Evolutionary conservation across 2,113 vertebrate species (phyloP).

Genomic region (Anarrhichthys ocellatus): DNA sequence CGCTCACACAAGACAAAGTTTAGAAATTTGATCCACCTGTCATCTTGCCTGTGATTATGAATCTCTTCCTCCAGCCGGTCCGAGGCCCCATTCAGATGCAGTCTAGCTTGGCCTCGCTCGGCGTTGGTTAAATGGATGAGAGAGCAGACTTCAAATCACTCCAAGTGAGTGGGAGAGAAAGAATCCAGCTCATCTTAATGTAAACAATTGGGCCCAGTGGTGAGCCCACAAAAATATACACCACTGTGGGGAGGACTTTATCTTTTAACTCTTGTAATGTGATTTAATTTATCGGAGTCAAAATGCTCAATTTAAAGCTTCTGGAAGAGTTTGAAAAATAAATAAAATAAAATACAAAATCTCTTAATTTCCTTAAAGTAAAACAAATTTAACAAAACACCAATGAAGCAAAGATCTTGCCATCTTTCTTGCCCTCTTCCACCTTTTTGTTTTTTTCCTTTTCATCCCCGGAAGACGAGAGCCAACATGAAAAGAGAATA

Average conservation of each 20-base stretch:
- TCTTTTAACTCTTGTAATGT: constrained; percentile 31
- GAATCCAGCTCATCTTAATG: constrained; percentile 72
- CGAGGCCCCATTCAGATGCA: constrained; percentile 71
- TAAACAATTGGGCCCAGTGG: constrained; percentile 65
- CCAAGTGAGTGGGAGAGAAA: constrained; percentile 47
- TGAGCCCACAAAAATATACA: constrained; percentile 62
- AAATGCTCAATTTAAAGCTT: constrained; percentile 21
- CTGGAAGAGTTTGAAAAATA: too few relatives aligned
- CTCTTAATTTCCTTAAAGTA: background rate
- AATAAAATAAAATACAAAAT: background rate
- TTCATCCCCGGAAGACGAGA: constrained; percentile 47
- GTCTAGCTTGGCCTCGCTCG: constrained; percentile 66
- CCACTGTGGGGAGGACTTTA: background rate
- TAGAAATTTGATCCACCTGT: constrained; percentile 84
- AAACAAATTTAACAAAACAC: constrained; percentile 11
- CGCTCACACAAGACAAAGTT: constrained; percentile 77
- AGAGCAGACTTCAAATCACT: constrained; percentile 68
- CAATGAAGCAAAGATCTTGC: background rate
- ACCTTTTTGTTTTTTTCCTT: constrained; percentile 22
- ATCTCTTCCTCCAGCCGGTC: constrained; percentile 74
- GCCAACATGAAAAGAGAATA: constrained; percentile 56
- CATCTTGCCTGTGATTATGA: constrained; percentile 79
- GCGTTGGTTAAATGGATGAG: constrained; percentile 75
- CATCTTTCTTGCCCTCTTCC: background rate
- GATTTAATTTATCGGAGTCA: constrained; percentile 54